Evolutionary conservation across 1,140 invertebrate species (phyloP).

Genomic region (fruit fly (Drosophila melanogaster)): Release_6_plus_ISO1_MT NT_033777.3:24402501-24403000

Average conservation of each 20-base stretch:
- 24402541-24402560: conserved; percentile 18
- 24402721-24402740: conserved; percentile 26
- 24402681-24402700: conserved; percentile 18
- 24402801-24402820: conserved; percentile 20
- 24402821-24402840: conserved; percentile 32
- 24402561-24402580: background rate
- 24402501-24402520: conserved; percentile 71
- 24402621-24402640: conserved; percentile 32
- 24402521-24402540: conserved; percentile 59
- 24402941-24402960: background rate
- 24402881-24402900: background rate
- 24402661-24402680: background rate
- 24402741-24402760: conserved; percentile 33
- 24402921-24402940: background rate
- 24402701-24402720: conserved; percentile 43
- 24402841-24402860: conserved; percentile 9
- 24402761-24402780: background rate
- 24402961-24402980: background rate
- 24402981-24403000: background rate
- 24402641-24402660: conserved; percentile 5
- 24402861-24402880: background rate
- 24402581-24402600: conserved; percentile 65
- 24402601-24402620: conserved; percentile 58
- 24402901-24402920: background rate
- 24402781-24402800: conserved; percentile 35